phyloP scores from a whole-genome alignment of 2,113 vertebrate species.

The Rhinichthys klamathensis region DNA sequence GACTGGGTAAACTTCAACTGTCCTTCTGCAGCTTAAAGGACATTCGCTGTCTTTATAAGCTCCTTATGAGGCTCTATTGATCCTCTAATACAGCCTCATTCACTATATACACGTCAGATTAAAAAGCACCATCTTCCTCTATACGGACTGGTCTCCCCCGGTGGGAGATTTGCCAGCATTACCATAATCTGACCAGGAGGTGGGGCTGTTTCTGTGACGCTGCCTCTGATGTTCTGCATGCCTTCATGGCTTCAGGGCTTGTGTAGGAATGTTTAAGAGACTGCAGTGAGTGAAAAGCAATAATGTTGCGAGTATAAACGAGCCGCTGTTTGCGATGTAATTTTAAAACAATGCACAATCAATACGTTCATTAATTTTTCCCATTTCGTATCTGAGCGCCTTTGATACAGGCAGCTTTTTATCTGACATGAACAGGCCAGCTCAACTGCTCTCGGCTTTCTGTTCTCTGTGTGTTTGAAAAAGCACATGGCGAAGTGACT shows the following conservation, averaged over 20 bases:
- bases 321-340: neutral
- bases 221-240: slow-evolving; percentile 25
- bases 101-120: neutral
- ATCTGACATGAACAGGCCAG: neutral
- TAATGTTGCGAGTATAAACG: neutral
- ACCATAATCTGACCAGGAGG: slow-evolving; percentile 42
- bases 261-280: slow-evolving; percentile 43
- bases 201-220: slow-evolving; percentile 47
- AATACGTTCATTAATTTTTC: neutral
- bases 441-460: neutral
- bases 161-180: slow-evolving; percentile 30
- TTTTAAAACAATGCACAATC: neutral
- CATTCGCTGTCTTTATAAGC: slow-evolving; percentile 28
- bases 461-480: slow-evolving; percentile 12
- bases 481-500: slow-evolving; percentile 54
- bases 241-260: slow-evolving; percentile 18
- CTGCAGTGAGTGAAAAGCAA: neutral
- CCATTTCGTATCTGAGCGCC: neutral
- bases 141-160: neutral
- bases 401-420: slow-evolving; percentile 12
- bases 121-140: neutral
- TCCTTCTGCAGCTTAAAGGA: slow-evolving; percentile 44
- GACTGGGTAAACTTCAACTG: slow-evolving; percentile 48
- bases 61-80: slow-evolving; percentile 12
- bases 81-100: neutral